Base-by-base conservation (phyloP, 2,888 invertebrate species). In the Tetranychus truncatus region DNA sequence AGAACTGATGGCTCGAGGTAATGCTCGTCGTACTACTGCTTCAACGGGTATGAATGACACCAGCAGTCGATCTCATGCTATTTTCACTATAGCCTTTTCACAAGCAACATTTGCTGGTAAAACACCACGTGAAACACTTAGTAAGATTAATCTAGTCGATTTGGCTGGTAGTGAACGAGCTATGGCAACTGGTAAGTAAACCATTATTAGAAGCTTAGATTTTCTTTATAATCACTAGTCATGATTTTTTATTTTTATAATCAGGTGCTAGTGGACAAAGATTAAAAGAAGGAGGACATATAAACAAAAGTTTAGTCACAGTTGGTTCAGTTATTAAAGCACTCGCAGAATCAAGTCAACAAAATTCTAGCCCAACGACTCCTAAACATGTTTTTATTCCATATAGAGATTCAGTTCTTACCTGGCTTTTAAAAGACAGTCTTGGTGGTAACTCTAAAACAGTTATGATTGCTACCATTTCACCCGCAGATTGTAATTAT, bases 31-130 rank as follows among this genome's bases (percentile, higher is more conserved):
- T 79, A 91, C 91, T 34, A 92, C 92, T 3, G 92, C 92, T 71
- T 88, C 91, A 80, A 92, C 92, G 76, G 91, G 91, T 82, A 92
- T 92, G 92, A 92, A 92, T 85, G 91, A 92, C 84, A 91, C 91
- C 79, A 91, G 91, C 83, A 91, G 91, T 81, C 87, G 92, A 81
- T 91, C 91, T 85, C 92, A 92, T 85, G 92, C 92, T 78, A 92
- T 92, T 81, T 92, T 92, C 83, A 92, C 92, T 74, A 89, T 92
- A 83, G 91, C 90, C 55, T 92, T 92, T 85, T 90, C 91, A 77
- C 91, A 92, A 84, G 92, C 91, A 74, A 44, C 46, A 34, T 44
- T 55, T 74, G 44, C 20, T 67, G 88, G 84, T 88, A 89, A 89
- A 81, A 89, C 91, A 87, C 92, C 92, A 74, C 90, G 90, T 82